Conservation (phyloP, 2,888 invertebrate species). For the Galerucella calmariensis region DNA sequence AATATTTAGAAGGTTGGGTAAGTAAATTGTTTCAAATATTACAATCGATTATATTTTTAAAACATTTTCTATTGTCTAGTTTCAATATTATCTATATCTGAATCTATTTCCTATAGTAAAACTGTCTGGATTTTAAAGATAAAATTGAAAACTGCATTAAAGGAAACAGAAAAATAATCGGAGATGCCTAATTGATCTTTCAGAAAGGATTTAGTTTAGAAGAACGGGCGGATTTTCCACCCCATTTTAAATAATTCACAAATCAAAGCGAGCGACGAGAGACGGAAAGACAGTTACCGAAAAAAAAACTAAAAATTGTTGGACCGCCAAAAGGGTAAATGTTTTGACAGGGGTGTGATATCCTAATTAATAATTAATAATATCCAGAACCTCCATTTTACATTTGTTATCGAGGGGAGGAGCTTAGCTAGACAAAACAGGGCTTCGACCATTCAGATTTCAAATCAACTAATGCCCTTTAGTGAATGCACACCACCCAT, state of each 20-base stretch:
- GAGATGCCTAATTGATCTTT: not conserved
- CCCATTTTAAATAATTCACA: constrained; percentile 37
- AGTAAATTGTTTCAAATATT: no score
- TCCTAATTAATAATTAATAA: constrained; percentile 58
- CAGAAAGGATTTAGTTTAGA: not conserved
- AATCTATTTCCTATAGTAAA: no score
- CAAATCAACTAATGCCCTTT: constrained; percentile 50
- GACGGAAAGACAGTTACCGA: constrained; percentile 33
- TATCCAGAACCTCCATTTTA: constrained; percentile 56
- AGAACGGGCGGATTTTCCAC: constrained; percentile 4
- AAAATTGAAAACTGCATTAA: not conserved
- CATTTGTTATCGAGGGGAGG: constrained; percentile 56
- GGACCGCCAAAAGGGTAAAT: constrained; percentile 49
- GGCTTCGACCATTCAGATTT: constrained; percentile 56
- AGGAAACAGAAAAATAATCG: not conserved
- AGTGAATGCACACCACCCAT: constrained; percentile 44
- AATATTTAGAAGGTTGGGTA: no score
- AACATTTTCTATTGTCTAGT: no score
- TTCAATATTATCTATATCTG: not conserved
- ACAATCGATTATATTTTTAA: no score
- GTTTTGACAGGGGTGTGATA: constrained; percentile 56
- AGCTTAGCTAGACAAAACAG: constrained; percentile 53
- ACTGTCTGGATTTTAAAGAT: no score
- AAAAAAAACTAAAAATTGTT: constrained; percentile 45
- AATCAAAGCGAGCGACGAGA: constrained; percentile 31